Base-by-base conservation (phyloP, 2,113 vertebrate species). In the Labrus mixtus region DNA sequence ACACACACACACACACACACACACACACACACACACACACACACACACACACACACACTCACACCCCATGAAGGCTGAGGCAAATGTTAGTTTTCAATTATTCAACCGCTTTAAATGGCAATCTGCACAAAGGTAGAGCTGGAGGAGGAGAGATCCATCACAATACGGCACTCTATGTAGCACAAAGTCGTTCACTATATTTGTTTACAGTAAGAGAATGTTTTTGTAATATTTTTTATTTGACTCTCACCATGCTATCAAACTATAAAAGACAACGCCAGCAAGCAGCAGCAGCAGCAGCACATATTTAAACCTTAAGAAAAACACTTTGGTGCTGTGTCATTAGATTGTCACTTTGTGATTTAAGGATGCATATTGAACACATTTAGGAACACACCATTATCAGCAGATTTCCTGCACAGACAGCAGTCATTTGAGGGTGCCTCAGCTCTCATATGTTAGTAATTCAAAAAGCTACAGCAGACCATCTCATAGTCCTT, bases 41-140 rank as follows among this genome's bases (percentile, higher is more conserved):
- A 39, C 69, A 66, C 78, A 62, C 68, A 75, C 73, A 43, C 80
- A 74, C 81, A 77, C 76, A 73, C 75, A 60, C 82, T 59, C 71
- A 65, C 85, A 78, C 91, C 20, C 74, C 83, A 78, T 83, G 91
- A 84, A 9, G 80, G 73, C 82, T 87, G 83, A 78, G 72, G 77
- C 78, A 95, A 95, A 94, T 93, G 93, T 88, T 93, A 92, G 82
- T 90, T 73, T 89, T 94, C 91, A 94, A 95, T 95, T 92, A 95
- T 95, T 95, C 87, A 95, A 37, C 82, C 50, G 59, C 71, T 92
- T 90, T 93, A 94, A 94, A 94, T 94, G 94, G 91, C 93, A 94
- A 84, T 78, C 85, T 82, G 79, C 84, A 66, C 76, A n/a, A 78
- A 86, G 68, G 79, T 63, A 72, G 70, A 25, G 58, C 53, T 37